Evolutionary conservation across 2,113 vertebrate genomes (phyloP).

Genomic region (Columbina picui): DNA sequence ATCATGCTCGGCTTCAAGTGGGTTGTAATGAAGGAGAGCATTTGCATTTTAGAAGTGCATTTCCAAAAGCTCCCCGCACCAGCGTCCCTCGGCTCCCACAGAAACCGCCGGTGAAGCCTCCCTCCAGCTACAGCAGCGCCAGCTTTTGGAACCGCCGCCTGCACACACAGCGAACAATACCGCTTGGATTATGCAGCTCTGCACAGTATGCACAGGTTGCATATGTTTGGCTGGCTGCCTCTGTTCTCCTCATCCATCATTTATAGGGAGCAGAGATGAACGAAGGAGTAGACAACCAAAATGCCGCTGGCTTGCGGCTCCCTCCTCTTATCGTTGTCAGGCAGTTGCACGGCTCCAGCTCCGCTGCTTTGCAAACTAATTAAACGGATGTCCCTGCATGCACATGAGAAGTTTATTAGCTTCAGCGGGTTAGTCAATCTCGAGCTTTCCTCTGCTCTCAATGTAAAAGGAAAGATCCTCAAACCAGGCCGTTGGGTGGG

Average conservation of each 20-base stretch:
- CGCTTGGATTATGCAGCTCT: not conserved
- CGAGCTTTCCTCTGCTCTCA: not conserved
- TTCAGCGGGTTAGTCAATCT: not conserved
- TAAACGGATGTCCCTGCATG: not conserved
- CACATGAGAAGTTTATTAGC: constrained; percentile 25
- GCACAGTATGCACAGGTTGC: not conserved
- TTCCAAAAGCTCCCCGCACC: not conserved
- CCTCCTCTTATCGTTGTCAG: not conserved
- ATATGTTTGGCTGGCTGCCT: not conserved
- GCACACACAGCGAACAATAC: not conserved
- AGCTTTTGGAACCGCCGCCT: not conserved
- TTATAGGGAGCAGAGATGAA: not conserved
- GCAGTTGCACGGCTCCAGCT: not conserved
- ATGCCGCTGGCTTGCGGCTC: not conserved
- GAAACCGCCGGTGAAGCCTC: not conserved
- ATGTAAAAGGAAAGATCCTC: not conserved
- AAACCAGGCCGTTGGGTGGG: not conserved
- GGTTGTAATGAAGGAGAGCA: not conserved
- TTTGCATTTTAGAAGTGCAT: constrained; percentile 16
- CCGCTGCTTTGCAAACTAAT: not conserved
- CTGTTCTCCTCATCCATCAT: constrained; percentile 8
- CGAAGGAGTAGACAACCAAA: not conserved
- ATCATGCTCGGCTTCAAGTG: not conserved
- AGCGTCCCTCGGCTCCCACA: not conserved
- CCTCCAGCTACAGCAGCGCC: not conserved